Conservation (phyloP, 2,113 vertebrate genomes). For the Baryphthengus martii region DNA sequence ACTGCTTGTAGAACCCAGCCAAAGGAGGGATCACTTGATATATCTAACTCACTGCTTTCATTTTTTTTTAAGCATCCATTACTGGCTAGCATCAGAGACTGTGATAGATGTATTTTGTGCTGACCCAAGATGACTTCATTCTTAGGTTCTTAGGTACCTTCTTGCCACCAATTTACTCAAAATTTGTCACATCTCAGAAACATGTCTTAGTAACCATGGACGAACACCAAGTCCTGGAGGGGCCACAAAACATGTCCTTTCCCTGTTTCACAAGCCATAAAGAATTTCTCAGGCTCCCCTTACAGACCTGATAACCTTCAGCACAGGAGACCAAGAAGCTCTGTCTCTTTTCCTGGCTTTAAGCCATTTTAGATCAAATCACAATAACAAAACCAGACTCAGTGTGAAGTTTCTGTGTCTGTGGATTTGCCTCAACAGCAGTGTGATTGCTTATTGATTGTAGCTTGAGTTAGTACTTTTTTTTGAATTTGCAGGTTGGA, state of each 20-base stretch:
- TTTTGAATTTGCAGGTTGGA: conserved; percentile 8
- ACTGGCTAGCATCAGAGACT: not conserved
- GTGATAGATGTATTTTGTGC: not conserved
- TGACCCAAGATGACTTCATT: not conserved
- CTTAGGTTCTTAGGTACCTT: not conserved
- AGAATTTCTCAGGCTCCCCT: not conserved
- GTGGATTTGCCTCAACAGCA: not conserved
- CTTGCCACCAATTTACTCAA: not conserved
- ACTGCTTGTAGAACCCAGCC: not conserved
- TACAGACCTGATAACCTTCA: not conserved
- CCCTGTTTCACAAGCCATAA: not conserved
- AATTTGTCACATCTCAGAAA: not conserved
- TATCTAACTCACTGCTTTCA: not conserved
- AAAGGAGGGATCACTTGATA: not conserved
- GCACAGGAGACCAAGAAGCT: not conserved
- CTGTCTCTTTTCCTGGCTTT: not conserved
- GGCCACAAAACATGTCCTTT: not conserved
- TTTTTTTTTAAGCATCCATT: not conserved
- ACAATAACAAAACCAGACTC: not conserved
- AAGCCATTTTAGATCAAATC: not conserved
- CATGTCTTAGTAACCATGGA: not conserved
- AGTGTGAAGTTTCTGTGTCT: not conserved
- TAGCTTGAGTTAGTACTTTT: not conserved
- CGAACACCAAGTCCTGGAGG: not conserved
- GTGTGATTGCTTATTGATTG: conserved; percentile 1